Evolutionary conservation across 2,113 vertebrate genomes (phyloP).

Genomic region (Aldabrachelys gigantea): DNA sequence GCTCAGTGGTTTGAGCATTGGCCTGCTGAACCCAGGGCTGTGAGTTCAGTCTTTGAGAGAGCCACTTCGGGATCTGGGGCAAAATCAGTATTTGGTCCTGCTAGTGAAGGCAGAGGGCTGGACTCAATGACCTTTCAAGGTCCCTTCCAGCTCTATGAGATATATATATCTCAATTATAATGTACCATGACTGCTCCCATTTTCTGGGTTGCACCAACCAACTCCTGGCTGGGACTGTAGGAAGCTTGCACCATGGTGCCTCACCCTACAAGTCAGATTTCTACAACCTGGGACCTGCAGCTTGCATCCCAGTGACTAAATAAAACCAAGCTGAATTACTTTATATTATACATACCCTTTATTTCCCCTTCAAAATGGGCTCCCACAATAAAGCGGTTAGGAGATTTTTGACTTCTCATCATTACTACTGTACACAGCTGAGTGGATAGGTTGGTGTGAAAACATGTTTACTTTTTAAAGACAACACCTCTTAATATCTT

Average conservation of each 20-base stretch:
- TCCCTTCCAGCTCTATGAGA: too few relatives aligned
- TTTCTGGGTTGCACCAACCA: too few relatives aligned
- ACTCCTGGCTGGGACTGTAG: background rate
- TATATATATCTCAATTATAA: too few relatives aligned
- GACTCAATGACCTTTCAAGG: too few relatives aligned
- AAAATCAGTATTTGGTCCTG: too few relatives aligned
- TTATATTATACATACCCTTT: background rate
- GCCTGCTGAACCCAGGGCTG: too few relatives aligned
- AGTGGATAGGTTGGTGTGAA: background rate
- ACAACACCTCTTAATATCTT: background rate
- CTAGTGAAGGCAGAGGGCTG: too few relatives aligned
- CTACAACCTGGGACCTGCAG: background rate
- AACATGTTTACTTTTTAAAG: slow-evolving; percentile 8
- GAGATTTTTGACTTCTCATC: background rate
- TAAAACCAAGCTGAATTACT: background rate
- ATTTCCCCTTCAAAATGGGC: background rate
- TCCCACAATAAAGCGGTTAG: background rate
- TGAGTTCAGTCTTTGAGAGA: too few relatives aligned
- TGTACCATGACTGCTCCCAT: background rate
- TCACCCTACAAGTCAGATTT: background rate
- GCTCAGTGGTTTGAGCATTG: too few relatives aligned
- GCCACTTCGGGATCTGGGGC: too few relatives aligned
- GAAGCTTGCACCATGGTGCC: background rate
- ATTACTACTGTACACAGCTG: background rate
- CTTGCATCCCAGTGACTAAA: background rate